A percentile compares a stretch with the other conserved stretches of the same genome.
Conservation (phyloP, 2,113 vertebrate genomes). For the Pipa parva region DNA sequence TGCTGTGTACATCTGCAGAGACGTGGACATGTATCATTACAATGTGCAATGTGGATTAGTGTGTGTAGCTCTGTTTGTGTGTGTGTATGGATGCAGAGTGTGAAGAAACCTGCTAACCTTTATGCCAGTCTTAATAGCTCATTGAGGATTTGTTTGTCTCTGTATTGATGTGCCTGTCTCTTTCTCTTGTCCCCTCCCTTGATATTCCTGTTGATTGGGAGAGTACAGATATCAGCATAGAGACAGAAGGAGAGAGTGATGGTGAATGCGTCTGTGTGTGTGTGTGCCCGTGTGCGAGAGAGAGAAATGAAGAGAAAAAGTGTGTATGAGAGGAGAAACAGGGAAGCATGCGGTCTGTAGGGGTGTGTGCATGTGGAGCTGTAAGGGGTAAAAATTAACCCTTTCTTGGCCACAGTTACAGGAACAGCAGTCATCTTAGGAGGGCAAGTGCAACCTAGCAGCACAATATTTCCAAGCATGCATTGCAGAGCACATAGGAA, state of each 20-base stretch:
- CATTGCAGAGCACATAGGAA: neutral
- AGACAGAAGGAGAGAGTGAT: conserved; percentile 8
- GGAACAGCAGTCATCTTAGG: conserved; percentile 46
- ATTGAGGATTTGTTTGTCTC: conserved; percentile 7
- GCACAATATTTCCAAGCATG: neutral
- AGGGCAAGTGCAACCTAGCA: conserved; percentile 47
- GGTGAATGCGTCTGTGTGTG: conserved; percentile 4
- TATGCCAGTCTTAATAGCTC: neutral
- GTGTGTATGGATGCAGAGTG: neutral
- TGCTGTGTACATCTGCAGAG: neutral
- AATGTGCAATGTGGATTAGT: neutral
- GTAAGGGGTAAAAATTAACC: conserved; percentile 30
- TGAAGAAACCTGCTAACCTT: conserved; percentile 24
- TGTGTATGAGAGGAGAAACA: neutral
- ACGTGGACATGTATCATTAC: neutral
- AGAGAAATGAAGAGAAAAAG: conserved; percentile 9
- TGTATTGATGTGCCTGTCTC: conserved; percentile 7
- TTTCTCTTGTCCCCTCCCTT: conserved; percentile 13
- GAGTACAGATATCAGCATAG: conserved; percentile 13
- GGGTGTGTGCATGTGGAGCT: neutral
- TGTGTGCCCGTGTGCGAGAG: conserved; percentile 10
- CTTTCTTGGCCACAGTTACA: conserved; percentile 44
- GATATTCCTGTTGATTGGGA: conserved; percentile 8
- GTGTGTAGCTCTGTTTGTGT: neutral
- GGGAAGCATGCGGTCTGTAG: neutral